These are phyloP conservation scores for Drosophila quadrilineata DNA, from an alignment of 1,140 invertebrate species.

Conservation along the genomic window DNA sequence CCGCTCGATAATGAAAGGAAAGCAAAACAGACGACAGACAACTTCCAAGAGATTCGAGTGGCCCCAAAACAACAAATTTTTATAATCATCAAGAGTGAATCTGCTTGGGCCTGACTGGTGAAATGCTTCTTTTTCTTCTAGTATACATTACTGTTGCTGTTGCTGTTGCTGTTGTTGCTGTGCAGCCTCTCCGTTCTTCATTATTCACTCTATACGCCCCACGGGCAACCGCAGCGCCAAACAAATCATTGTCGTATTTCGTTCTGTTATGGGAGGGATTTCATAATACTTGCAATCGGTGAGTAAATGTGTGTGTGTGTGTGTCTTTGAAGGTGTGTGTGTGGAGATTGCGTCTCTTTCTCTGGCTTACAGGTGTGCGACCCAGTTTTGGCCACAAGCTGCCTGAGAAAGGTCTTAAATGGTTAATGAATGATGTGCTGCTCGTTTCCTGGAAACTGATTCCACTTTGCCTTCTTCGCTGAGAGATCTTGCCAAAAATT, in stretches of 20 bases:
- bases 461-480: slow-evolving; percentile 43
- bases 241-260: slow-evolving; percentile 35
- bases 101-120: slow-evolving; percentile 48
- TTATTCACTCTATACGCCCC: slow-evolving; percentile 8
- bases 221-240: slow-evolving; percentile 4
- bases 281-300: slow-evolving; percentile 74
- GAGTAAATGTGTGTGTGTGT: too few species aligned
- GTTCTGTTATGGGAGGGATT: slow-evolving; percentile 48
- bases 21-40: slow-evolving; percentile 63
- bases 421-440: slow-evolving; percentile 54
- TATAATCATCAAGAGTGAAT: slow-evolving; percentile 77
- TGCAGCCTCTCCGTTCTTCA: slow-evolving; percentile 15
- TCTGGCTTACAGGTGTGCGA: slow-evolving; percentile 64
- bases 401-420: slow-evolving; percentile 64
- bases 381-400: slow-evolving; percentile 45
- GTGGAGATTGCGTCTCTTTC: slow-evolving; percentile 45
- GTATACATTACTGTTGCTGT: slow-evolving; percentile 25
- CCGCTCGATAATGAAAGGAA: slow-evolving; percentile 76
- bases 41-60: slow-evolving; percentile 32
- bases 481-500: slow-evolving; percentile 1
- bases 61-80: slow-evolving; percentile 64
- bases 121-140: too few species aligned
- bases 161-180: slow-evolving; percentile 10
- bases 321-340: slow-evolving; percentile 5
- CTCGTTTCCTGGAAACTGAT: slow-evolving; percentile 58